Evolutionary conservation across 2,113 vertebrate genomes (phyloP).

Genomic region (Rattus rattus): DNA sequence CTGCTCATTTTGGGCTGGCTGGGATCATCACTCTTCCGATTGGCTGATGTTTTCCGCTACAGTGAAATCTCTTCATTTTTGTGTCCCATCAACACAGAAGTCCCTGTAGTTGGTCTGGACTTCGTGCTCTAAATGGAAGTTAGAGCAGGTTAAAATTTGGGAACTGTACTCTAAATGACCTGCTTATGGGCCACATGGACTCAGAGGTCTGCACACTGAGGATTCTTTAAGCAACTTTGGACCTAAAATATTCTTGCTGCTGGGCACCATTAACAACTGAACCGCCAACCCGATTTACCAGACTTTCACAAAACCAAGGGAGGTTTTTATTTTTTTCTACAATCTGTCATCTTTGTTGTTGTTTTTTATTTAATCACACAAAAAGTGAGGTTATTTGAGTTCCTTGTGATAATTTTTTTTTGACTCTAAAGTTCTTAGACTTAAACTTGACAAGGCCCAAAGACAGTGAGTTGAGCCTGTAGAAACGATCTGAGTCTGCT

Average conservation of each 20-base stretch:
- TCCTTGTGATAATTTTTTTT: not conserved
- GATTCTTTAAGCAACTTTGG: not conserved
- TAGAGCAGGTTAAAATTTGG: constrained; percentile 39
- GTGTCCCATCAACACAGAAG: constrained; percentile 70
- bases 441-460: not conserved
- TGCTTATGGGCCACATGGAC: not conserved
- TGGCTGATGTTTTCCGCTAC: constrained; percentile 58
- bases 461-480: not conserved
- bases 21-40: constrained; percentile 70
- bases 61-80: constrained; percentile 60
- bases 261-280: not conserved
- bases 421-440: not conserved
- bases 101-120: constrained; percentile 8
- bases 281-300: not conserved
- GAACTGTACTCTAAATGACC: not conserved
- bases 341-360: not conserved
- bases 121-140: constrained; percentile 43
- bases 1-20: constrained; percentile 74
- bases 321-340: not conserved
- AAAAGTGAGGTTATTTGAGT: not conserved
- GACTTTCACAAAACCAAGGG: not conserved
- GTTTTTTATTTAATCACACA: not conserved
- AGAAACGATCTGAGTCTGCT: not conserved
- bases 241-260: not conserved
- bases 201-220: not conserved